phyloP scores from a whole-genome alignment of 2,113 vertebrate species.

The Perca flavescens region DNA sequence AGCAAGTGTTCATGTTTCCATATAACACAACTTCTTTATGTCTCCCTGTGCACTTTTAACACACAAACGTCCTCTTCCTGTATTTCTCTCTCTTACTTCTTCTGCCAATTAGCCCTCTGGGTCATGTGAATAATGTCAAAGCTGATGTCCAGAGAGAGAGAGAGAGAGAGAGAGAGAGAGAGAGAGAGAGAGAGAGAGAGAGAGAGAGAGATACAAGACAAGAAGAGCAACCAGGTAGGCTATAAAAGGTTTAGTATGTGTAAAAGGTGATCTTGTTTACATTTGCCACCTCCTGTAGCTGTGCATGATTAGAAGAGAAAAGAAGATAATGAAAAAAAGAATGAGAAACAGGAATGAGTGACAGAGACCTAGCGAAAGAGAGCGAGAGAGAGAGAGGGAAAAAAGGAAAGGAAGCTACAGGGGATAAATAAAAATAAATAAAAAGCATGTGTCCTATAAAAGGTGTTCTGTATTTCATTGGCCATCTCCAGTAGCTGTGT shows the following conservation, averaged over 20 bases:
- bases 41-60: constrained; percentile 37
- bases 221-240: constrained; percentile 34
- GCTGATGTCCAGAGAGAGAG: constrained; percentile 1
- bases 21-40: constrained; percentile 24
- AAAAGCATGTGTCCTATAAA: constrained; percentile 78
- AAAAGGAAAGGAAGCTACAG: constrained; percentile 24
- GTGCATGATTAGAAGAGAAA: constrained; percentile 30
- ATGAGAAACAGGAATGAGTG: constrained; percentile 8
- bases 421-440: constrained; percentile 76
- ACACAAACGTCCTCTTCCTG: constrained; percentile 1
- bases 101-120: constrained; percentile 50
- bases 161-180: no score
- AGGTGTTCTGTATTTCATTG: constrained; percentile 75
- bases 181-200: no score
- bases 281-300: constrained; percentile 50
- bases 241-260: constrained; percentile 30
- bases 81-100: constrained; percentile 30
- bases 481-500: constrained; percentile 65
- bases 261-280: constrained; percentile 42
- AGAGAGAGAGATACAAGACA: background rate
- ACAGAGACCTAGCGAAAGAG: constrained; percentile 7
- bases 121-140: constrained; percentile 53
- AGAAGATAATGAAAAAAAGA: constrained; percentile 14
- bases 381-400: background rate
- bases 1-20: constrained; percentile 16